phyloP scores from a whole-genome alignment of 1,140 invertebrate genomes.

The Bombus huntii region DNA sequence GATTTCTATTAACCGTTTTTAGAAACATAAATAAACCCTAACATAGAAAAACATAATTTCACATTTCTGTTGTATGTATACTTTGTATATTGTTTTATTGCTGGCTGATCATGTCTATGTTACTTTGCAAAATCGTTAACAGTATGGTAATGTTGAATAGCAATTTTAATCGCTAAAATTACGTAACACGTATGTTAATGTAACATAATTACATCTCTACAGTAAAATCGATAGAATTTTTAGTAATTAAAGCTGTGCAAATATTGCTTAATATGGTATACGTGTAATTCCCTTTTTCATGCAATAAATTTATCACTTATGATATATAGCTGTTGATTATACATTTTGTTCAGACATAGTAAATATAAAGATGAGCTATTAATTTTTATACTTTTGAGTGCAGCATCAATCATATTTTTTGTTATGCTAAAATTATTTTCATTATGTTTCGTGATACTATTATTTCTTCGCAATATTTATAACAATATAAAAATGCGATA shows the following conservation, averaged over 20 bases:
- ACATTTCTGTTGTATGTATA: not conserved
- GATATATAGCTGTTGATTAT: not conserved
- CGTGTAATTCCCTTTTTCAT: conserved; percentile 4
- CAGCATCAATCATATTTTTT: not conserved
- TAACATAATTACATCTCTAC: not conserved
- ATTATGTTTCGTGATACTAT: not conserved
- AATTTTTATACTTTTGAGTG: conserved; percentile 24
- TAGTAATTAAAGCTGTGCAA: conserved; percentile 19
- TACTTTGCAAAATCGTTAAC: not conserved
- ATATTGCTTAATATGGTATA: not conserved
- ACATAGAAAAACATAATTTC: not conserved
- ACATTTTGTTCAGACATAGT: conserved; percentile 3
- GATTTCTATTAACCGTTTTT: not conserved
- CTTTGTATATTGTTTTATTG: not conserved
- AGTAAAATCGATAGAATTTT: conserved; percentile 21
- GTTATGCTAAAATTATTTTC: not conserved
- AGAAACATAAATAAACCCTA: not conserved
- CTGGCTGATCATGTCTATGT: not conserved
- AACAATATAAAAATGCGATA: conserved; percentile 4
- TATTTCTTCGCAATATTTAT: not conserved
- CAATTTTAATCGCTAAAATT: conserved; percentile 10
- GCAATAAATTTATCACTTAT: conserved; percentile 6
- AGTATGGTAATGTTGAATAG: not conserved
- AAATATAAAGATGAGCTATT: conserved; percentile 6
- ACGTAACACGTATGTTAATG: conserved; percentile 20